Conservation (phyloP, 2,888 invertebrate genomes). For the Tachina fera region DNA sequence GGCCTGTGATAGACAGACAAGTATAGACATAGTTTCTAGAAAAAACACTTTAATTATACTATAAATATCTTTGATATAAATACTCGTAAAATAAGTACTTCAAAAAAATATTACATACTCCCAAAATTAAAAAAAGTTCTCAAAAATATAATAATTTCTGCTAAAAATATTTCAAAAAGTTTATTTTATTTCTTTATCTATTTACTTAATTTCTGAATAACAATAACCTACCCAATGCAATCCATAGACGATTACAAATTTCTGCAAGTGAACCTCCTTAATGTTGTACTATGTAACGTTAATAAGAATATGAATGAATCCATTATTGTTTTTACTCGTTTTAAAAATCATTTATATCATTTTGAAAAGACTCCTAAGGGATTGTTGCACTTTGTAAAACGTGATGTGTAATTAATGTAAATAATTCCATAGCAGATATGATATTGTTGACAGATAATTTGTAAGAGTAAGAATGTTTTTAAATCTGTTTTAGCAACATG, state of each 20-base stretch:
- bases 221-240: no score
- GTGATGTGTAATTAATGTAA: slow-evolving; percentile 80
- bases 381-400: slow-evolving; percentile 76
- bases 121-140: no score
- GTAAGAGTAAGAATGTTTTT: slow-evolving; percentile 24
- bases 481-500: slow-evolving; percentile 42
- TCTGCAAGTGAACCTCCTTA: not conserved
- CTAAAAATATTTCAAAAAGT: not conserved
- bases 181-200: no score
- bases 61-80: no score
- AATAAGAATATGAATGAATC: slow-evolving; percentile 10
- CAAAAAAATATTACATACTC: no score
- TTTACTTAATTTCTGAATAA: no score
- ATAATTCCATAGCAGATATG: slow-evolving; percentile 69
- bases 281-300: slow-evolving; percentile 18
- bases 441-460: slow-evolving; percentile 57
- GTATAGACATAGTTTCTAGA: no score
- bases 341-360: slow-evolving; percentile 39
- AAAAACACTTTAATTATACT: no score
- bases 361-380: slow-evolving; percentile 76
- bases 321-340: not conserved
- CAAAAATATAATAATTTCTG: no score
- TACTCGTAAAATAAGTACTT: no score
- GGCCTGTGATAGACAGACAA: no score
- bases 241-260: not conserved